Percentiles rank a stretch among this genome's conserved stretches.
phyloP scores from a whole-genome alignment of 1,140 invertebrate genomes.

The Drosophila busckii region DNA sequence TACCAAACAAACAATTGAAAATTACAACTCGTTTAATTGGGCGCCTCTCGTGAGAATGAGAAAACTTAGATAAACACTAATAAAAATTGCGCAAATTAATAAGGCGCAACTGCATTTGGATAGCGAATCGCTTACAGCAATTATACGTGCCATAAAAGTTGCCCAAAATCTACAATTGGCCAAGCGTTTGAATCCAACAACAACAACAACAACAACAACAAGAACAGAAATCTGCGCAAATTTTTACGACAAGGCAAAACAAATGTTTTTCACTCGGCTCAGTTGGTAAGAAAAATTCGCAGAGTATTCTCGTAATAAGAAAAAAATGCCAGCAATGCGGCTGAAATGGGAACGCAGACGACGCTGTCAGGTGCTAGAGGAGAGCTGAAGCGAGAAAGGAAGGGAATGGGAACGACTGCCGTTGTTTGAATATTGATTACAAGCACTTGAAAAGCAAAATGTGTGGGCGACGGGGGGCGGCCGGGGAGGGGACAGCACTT shows the following conservation, averaged over 20 bases:
- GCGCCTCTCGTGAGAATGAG: constrained; percentile 50
- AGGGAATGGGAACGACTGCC: neutral
- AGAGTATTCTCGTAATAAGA: constrained; percentile 55
- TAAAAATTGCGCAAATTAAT: constrained; percentile 60
- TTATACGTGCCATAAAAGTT: constrained; percentile 69
- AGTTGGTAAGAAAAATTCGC: constrained; percentile 70
- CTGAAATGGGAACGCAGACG: constrained; percentile 62
- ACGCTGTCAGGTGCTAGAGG: constrained; percentile 32
- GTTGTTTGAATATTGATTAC: constrained; percentile 53
- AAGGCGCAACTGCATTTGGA: constrained; percentile 61
- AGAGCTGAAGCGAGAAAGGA: neutral
- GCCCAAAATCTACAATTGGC: constrained; percentile 34
- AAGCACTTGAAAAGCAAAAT: constrained; percentile 50
- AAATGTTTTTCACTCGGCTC: constrained; percentile 62
- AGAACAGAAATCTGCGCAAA: constrained; percentile 52
- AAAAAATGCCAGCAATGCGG: constrained; percentile 68
- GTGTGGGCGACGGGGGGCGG: constrained; percentile 8
- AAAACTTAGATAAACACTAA: constrained; percentile 62
- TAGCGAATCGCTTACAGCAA: constrained; percentile 54
- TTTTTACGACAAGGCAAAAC: constrained; percentile 74
- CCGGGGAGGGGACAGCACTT: neutral
- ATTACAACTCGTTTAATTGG: constrained; percentile 26
- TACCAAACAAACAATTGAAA: neutral
- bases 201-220: constrained; percentile 7
- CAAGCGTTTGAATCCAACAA: too few species aligned